phyloP scores from a whole-genome alignment of 2,113 vertebrate genomes.

The Ranitomeya variabilis region DNA sequence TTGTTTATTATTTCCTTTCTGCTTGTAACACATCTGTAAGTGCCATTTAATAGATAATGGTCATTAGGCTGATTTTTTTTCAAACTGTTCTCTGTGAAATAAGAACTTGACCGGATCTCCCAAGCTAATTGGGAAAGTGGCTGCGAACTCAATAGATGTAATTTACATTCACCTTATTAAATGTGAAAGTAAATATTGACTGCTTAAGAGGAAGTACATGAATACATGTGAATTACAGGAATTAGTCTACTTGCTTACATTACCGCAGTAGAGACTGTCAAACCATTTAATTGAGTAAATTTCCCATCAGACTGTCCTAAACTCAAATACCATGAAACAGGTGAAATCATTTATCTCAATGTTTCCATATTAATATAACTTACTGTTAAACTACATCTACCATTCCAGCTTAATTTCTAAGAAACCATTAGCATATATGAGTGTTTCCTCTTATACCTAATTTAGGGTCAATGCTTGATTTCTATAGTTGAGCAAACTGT shows the following conservation, averaged over 20 bases:
- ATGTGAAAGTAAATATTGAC: constrained; percentile 47
- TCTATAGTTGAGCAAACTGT: background rate
- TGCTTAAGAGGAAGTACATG: constrained; percentile 33
- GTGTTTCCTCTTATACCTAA: background rate
- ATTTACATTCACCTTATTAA: constrained; percentile 34
- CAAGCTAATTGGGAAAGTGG: constrained; percentile 23
- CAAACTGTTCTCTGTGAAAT: background rate
- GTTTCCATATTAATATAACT: background rate
- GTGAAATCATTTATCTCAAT: background rate
- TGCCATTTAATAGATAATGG: background rate
- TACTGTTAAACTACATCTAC: background rate
- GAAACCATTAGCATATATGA: background rate
- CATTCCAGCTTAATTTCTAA: background rate
- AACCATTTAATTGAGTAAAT: background rate
- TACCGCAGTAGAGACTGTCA: background rate
- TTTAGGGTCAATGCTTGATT: background rate
- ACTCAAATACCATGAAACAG: background rate
- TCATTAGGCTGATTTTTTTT: constrained; percentile 18
- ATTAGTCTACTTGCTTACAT: constrained; percentile 29
- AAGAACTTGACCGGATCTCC: constrained; percentile 15
- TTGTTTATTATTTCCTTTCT: background rate
- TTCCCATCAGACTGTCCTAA: background rate
- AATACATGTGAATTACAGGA: constrained; percentile 15
- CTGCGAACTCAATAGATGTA: background rate
- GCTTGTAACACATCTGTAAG: background rate